Evolutionary conservation across 2,888 invertebrate species (phyloP).

Genomic region (Halocaridina rubra): DNA sequence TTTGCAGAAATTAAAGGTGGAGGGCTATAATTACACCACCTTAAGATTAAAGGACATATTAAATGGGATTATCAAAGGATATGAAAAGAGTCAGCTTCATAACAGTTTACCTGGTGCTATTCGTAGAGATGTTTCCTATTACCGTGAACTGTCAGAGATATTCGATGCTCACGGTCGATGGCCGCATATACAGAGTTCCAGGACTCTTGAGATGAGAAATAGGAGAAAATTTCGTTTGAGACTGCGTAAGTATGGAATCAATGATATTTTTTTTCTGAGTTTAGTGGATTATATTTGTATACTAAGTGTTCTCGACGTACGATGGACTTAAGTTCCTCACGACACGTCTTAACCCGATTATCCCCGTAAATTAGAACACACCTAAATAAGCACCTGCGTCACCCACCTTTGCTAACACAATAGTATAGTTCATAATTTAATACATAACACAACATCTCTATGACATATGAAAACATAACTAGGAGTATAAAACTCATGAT

Average conservation of each 20-base stretch:
- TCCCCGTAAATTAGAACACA: too few relatives aligned
- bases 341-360: too few relatives aligned
- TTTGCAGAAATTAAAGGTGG: conserved; percentile 34
- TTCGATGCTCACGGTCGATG: conserved; percentile 33
- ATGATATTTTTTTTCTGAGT: not conserved
- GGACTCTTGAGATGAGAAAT: conserved; percentile 41
- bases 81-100: conserved; percentile 48
- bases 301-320: not conserved
- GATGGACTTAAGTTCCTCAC: not conserved
- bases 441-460: too few relatives aligned
- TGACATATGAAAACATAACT: too few relatives aligned
- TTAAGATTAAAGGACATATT: conserved; percentile 49
- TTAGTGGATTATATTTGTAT: not conserved
- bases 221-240: conserved; percentile 39
- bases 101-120: conserved; percentile 56
- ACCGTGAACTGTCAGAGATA: conserved; percentile 49
- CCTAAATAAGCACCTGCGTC: too few relatives aligned
- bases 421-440: too few relatives aligned
- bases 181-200: conserved; percentile 43
- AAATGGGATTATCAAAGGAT: conserved; percentile 51
- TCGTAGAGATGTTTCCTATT: conserved; percentile 46
- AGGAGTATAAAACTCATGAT: too few relatives aligned
- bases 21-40: conserved; percentile 23
- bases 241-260: conserved; percentile 30
- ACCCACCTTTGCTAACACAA: too few relatives aligned